Evolutionary conservation across 2,888 invertebrate species (phyloP), one percentile per base, ranked within the genome.

Genomic region (Lasioglossum pauxillum): DNA sequence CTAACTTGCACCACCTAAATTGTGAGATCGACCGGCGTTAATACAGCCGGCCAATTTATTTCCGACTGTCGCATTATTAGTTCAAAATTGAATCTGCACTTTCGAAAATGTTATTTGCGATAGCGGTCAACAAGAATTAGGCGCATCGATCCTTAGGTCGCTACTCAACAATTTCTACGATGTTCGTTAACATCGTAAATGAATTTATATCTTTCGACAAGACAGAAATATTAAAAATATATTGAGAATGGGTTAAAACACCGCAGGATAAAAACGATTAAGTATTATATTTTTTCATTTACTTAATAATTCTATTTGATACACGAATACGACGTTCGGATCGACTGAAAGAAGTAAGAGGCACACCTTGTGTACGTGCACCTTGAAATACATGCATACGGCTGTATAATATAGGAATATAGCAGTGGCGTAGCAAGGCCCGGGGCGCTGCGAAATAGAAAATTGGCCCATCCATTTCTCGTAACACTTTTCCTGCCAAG

Each of bases 391-490:
- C 69, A 80, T 81, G 69, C 77, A 75, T 79, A 78, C 85, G 60
- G 78, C 86, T 86, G 89, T 87, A 84, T 82, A 87, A 87, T 90
- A 80, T 80, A 82, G 79, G 85, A 79, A 88, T 90, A 84, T 80
- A 79, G 84, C 46, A 80, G 77, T 67, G 80, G 85, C 60, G 27
- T 31, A 79, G 88, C 88, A 86, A 88, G 85, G 89, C 90, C 87
- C 80, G 83, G 79, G 90, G 92, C 90, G 84, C 82, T 85, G 85
- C 89, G 91, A 93, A 93, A 93, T 91, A 92, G 93, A 94, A 94
- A 94, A 94, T 94, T 94, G 93, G 93, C 93, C 92, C 93, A 94
- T 94, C 93, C 90, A 93, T 94, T 94, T 93, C 92, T 91, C 90
- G 91, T 90, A 88, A 92, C 92, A 92, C 92, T 92, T 92, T 90